Conservation (phyloP, 1,140 invertebrate genomes). For the Pentalonia nigronervosa region DNA sequence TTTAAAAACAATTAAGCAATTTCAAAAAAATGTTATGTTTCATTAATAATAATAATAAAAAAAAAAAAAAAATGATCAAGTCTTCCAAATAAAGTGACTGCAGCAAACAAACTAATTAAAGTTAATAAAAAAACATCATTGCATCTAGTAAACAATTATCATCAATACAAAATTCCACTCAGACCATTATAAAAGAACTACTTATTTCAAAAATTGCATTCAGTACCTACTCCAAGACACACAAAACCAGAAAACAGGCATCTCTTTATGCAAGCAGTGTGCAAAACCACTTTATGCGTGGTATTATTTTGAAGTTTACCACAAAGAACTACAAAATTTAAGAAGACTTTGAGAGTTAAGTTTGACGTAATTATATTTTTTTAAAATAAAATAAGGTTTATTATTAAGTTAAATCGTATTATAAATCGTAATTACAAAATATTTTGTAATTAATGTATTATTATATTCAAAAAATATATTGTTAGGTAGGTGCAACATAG, state of each 20-base stretch:
- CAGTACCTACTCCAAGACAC: neutral
- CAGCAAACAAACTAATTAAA: neutral
- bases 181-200: neutral
- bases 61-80: too few species aligned
- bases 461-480: too few species aligned
- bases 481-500: too few species aligned
- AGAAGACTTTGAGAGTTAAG: neutral
- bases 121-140: neutral
- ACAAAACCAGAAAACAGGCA: neutral
- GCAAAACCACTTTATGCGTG: neutral
- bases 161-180: neutral
- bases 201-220: neutral
- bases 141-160: neutral
- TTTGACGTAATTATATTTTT: neutral
- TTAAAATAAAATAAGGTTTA: neutral
- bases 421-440: neutral
- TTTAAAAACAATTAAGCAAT: too few species aligned
- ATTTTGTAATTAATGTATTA: neutral
- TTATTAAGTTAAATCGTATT: neutral
- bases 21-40: too few species aligned
- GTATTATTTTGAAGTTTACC: neutral
- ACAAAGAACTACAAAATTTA: neutral
- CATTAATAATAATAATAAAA: too few species aligned
- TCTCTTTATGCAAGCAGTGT: neutral
- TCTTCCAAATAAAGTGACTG: too few species aligned